A percentile compares a stretch with the other conserved stretches of the same genome.
Conservation (phyloP, 2,888 invertebrate species). For the Phragmatobia fuliginosa region DNA sequence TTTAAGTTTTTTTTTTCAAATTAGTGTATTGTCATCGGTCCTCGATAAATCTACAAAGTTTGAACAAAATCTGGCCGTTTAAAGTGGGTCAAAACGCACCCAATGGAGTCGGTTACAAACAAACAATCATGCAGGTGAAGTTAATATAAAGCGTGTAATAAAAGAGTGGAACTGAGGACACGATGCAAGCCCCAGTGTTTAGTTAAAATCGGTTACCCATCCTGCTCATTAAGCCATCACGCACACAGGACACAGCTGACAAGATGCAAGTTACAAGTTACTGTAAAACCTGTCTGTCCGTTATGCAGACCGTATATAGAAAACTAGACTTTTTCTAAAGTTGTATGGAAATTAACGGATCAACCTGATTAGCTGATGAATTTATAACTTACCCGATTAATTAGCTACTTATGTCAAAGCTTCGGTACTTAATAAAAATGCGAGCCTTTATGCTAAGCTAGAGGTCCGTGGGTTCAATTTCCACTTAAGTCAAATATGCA, state of each 20-base stretch:
- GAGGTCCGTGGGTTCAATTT: too few relatives aligned
- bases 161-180: too few relatives aligned
- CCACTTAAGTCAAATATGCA: too few relatives aligned
- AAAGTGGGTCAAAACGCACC: too few relatives aligned
- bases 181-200: neutral
- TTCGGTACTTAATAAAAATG: neutral
- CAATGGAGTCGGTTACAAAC: too few relatives aligned
- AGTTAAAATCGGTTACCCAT: neutral
- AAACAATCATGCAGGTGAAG: too few relatives aligned
- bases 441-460: neutral
- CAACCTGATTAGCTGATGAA: conserved; percentile 32
- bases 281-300: conserved; percentile 26
- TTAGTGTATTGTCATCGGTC: too few relatives aligned
- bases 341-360: conserved; percentile 43
- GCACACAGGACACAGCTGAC: conserved; percentile 1
- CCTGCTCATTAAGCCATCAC: neutral
- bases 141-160: too few relatives aligned
- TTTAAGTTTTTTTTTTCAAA: too few relatives aligned
- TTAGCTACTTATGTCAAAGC: neutral
- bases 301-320: conserved; percentile 36
- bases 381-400: conserved; percentile 1
- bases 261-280: neutral
- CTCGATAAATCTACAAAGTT: too few relatives aligned
- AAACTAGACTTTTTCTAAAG: conserved; percentile 37
- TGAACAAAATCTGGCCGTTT: too few relatives aligned